These are phyloP conservation scores for Eurystomus glaucurus DNA, from an alignment of 2,797 vertebrate species.

Conservation along the genomic window DNA sequence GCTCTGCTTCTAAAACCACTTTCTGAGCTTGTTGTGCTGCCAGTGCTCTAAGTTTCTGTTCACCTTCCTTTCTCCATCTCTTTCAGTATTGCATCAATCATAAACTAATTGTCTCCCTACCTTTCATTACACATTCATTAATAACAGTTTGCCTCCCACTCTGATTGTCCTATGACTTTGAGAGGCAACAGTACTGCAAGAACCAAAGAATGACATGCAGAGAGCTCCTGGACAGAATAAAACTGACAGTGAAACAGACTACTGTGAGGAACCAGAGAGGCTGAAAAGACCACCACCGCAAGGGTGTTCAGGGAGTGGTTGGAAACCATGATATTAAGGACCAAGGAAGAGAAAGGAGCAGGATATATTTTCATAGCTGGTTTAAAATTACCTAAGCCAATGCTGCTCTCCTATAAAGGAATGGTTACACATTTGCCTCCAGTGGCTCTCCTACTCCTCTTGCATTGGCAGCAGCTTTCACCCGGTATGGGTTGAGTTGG, in stretches of 20 bases:
- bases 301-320: accelerated
- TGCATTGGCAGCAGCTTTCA: neutral
- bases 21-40: neutral
- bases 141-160: neutral
- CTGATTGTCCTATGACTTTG: neutral
- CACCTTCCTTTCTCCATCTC: neutral
- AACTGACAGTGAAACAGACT: accelerated
- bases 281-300: accelerated
- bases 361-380: neutral
- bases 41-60: neutral
- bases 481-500: neutral
- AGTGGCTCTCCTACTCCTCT: neutral
- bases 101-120: neutral
- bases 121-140: accelerated
- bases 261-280: neutral
- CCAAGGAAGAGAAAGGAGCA: neutral
- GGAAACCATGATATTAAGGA: neutral
- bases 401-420: neutral
- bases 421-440: accelerated
- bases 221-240: neutral
- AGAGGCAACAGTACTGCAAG: neutral
- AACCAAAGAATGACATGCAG: neutral
- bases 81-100: neutral
- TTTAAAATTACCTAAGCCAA: neutral
- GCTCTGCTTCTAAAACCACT: neutral